These are phyloP conservation scores for Mormyrops attenuatus DNA, from an alignment of 2,797 vertebrate genomes.

Conservation along the genomic window DNA sequence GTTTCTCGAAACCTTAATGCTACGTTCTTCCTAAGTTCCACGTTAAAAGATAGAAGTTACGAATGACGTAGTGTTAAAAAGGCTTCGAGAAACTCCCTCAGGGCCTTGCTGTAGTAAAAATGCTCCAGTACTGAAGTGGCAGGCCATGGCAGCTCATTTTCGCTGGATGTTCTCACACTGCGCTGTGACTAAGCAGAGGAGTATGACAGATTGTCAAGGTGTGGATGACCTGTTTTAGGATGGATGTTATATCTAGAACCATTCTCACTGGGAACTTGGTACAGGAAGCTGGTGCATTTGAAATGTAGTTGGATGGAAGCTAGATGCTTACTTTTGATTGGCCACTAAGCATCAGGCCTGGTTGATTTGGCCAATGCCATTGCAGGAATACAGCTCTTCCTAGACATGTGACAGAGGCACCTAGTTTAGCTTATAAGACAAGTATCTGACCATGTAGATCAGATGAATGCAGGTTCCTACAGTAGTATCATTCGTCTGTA, in stretches of 20 bases:
- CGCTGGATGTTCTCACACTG: neutral
- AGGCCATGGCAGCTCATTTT: neutral
- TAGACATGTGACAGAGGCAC: neutral
- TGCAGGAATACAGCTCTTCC: neutral
- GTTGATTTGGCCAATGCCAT: neutral
- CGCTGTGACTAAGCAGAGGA: neutral
- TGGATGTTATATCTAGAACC: neutral
- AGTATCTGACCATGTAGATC: neutral
- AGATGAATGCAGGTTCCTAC: neutral
- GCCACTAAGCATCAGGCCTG: neutral
- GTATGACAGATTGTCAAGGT: neutral
- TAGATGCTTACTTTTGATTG: neutral
- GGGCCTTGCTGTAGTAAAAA: conserved; percentile 10
- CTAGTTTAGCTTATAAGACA: neutral
- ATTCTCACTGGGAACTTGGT: neutral
- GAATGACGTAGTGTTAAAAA: neutral
- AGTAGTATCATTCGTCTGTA: neutral
- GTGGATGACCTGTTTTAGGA: conserved; percentile 37
- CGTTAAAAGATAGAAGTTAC: neutral
- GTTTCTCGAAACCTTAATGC: neutral
- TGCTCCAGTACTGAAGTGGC: neutral
- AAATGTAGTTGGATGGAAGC: neutral
- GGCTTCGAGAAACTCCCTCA: neutral
- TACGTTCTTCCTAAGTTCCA: neutral
- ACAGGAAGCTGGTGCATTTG: neutral